phyloP scores from a whole-genome alignment of 2,888 invertebrate genomes.

The Terebella lapidaria region DNA sequence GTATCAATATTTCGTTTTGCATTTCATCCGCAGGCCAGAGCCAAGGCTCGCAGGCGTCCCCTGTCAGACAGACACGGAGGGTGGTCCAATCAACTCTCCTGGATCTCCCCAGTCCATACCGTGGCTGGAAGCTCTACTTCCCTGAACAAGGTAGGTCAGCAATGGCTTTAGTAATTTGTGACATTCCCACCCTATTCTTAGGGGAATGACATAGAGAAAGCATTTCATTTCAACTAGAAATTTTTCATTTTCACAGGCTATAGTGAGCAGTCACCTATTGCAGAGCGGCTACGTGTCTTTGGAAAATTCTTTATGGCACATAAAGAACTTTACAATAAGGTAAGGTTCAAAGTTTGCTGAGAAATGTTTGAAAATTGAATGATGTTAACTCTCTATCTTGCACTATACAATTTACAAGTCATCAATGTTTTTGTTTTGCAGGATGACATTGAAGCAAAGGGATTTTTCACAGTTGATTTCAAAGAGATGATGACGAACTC shows the following conservation, averaged over 20 bases:
- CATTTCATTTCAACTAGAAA: not conserved
- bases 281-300: conserved; percentile 58
- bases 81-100: conserved; percentile 31
- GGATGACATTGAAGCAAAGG: conserved; percentile 45
- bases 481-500: conserved; percentile 38
- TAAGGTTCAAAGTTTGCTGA: not conserved
- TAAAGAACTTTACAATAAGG: conserved; percentile 30
- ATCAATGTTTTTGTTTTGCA: conserved; percentile 14
- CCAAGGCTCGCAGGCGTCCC: no score
- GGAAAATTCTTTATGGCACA: conserved; percentile 60
- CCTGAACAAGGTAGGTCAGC: conserved; percentile 60
- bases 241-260: conserved; percentile 43
- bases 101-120: conserved; percentile 56
- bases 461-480: conserved; percentile 41
- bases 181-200: no score
- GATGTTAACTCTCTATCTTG: no score
- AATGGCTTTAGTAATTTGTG: not conserved
- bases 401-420: no score
- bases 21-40: no score
- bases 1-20: no score
- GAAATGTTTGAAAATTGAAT: not conserved
- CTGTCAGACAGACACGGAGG: no score
- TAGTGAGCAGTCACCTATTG: conserved; percentile 56
- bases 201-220: no score
- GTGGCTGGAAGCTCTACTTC: conserved; percentile 76